These are phyloP conservation scores for Ardeotis arabs DNA, from an alignment of 2,113 vertebrate genomes.

Conservation along the genomic window DNA sequence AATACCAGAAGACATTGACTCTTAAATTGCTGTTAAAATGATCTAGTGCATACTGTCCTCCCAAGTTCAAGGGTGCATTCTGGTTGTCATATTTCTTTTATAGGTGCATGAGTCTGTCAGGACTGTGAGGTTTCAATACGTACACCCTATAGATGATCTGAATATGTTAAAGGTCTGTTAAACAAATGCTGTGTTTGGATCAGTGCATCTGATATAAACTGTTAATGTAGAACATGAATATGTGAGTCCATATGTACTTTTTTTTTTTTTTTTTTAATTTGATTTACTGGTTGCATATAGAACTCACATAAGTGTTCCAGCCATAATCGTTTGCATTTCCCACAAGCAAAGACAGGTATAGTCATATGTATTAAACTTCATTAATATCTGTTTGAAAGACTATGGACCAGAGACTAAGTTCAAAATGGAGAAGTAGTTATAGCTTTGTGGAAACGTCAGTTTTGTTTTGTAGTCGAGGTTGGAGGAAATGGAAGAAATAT, in stretches of 20 bases:
- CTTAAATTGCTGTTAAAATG: background rate
- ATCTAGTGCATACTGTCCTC: background rate
- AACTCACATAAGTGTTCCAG: background rate
- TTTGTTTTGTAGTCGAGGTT: background rate
- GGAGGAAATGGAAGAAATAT: background rate
- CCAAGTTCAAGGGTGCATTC: slow-evolving; percentile 17
- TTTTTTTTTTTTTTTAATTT: background rate
- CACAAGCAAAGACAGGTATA: background rate
- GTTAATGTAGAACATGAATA: background rate
- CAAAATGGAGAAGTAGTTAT: background rate
- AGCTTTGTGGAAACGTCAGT: background rate
- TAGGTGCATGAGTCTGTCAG: background rate
- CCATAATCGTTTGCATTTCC: background rate
- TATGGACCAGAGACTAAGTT: background rate
- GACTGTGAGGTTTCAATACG: background rate
- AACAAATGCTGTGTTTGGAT: background rate
- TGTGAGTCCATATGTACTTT: background rate
- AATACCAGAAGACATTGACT: background rate
- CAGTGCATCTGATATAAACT: background rate
- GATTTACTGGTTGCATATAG: background rate
- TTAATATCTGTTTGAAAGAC: background rate
- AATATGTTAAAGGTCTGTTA: background rate
- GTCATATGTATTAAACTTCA: background rate
- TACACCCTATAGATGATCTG: background rate
- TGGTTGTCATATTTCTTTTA: background rate